Evolutionary conservation across 2,888 invertebrate species (phyloP), one percentile per base, ranked within the genome.

Genomic region (Melinopterus prodromus): DNA sequence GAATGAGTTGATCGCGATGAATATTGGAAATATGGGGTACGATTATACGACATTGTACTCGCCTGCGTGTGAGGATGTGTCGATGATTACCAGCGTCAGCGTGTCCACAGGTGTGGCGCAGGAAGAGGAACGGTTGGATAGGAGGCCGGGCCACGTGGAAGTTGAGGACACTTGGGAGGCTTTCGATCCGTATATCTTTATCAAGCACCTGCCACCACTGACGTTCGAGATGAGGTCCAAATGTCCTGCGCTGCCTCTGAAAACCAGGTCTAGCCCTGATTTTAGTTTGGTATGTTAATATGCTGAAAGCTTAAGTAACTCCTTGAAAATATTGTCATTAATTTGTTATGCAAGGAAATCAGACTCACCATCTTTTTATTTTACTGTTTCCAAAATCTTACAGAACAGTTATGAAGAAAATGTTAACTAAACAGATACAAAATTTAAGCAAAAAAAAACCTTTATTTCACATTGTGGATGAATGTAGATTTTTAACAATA

Each of bases 211-310:
- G 84, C 96, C 96, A 38, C 96, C 96, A 9, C 89, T 96, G 37
- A 95, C 95, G 0, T 92, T 94, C 74, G 95, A 95, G 83, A 94
- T 96, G 93, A 90, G 93, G 83, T 92, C 93, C 0, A 90, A 93
- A 84, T 91, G 94, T 85, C 96, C 96, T 2, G 98, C 98, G 1
- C 90, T 98, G 80, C 98, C 98, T 0, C 91, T 98, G 71, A 97
- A 97, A 88, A 98, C 98, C 0, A 90, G 98, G 77, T 97, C 97
- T 86, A 96, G 97, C 85, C 98, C 98, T 0, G 96, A 97, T 87
- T 98, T 97, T 84, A 98, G 98, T 89, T 90, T 98, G 89, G 97
- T n/a, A n/a, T n/a, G n/a, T n/a, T n/a, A n/a, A n/a, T n/a, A n/a
- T n/a, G n/a, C n/a, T n/a, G n/a, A n/a, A n/a, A n/a, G n/a, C n/a